Conservation (phyloP, 2,888 invertebrate species). For the Nemotelus nigrinus region DNA sequence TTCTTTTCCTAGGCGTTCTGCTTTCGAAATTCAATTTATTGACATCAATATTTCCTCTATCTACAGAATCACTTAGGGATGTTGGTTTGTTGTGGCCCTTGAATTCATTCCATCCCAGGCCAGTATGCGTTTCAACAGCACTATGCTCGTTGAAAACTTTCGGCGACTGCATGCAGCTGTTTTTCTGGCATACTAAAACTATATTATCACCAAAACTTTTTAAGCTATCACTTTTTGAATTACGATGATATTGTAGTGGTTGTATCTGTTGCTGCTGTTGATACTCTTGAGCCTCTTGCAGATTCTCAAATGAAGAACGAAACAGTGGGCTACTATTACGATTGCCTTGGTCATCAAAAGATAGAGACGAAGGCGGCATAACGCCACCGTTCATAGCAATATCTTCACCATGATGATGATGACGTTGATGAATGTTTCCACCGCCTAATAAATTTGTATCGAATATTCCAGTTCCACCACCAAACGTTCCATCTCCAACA, state of each 20-base stretch:
- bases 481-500: not conserved
- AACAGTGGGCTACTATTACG: conserved; percentile 16
- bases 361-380: conserved; percentile 49
- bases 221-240: not conserved
- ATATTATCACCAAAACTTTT: conserved; percentile 23
- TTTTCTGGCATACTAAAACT: conserved; percentile 44
- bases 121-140: not conserved
- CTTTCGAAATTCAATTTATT: not conserved
- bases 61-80: not conserved
- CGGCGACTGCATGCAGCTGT: not conserved
- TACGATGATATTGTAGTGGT: conserved; percentile 43
- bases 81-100: not conserved
- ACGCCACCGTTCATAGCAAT: conserved; percentile 59
- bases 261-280: conserved; percentile 48
- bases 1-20: conserved; percentile 6
- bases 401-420: conserved; percentile 62
- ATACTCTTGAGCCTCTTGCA: conserved; percentile 39
- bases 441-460: conserved; percentile 53
- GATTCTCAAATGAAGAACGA: not conserved
- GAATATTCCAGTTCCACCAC: conserved; percentile 40
- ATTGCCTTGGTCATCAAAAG: conserved; percentile 25
- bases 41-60: not conserved
- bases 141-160: not conserved
- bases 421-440: conserved; percentile 56
- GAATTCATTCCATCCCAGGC: not conserved